Evolutionary conservation across 2,113 vertebrate species (phyloP), one percentile per base, ranked within the genome.

Genomic region (Brachypodius melanocephalos): DNA sequence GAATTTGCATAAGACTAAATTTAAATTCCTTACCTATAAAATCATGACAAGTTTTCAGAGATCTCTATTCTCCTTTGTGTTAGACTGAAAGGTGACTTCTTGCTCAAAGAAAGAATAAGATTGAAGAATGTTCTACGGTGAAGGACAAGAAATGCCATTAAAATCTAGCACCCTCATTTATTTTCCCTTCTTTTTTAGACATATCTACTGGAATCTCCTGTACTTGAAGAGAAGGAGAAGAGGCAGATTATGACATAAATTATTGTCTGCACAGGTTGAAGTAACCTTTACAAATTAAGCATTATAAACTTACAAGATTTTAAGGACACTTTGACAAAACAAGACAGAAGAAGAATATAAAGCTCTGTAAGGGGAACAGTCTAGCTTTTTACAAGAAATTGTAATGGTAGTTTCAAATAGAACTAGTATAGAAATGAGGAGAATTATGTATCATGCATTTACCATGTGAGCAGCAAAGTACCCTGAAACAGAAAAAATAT

Each of bases 401-500:
- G 57, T 67, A 66, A 55, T 26, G 0, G 32, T 59, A 34, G 38
- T 84, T 94, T 91, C 36, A 78, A 87, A 42, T 36, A 71, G 19
- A 65, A 54, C 6, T n/a, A 3, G 5, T 48, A 46, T 58, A 61
- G 62, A 20, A 67, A 69, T 69, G 8, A 80, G 4, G 28, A 75
- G 80, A 93, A 49, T 59, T 36, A 42, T 49, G 34, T 72, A 40
- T 90, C 86, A 85, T 80, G 12, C 36, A 61, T 89, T 92, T 92
- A 57, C 62, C 62, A 61, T 26, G 32, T 72, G 28, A 89, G 48
- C 81, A 93, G 31, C 12, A 88, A 91, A 93, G 90, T 85, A 83
- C 26, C 21, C 59, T 68, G 72, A 93, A 96, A 92, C 52, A 84
- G 40, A 95, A 94, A 42, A 84, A 95, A 31, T 62, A 54, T 92